Base-by-base conservation (phyloP, 35 echinoderm and acorn worm species). In the Lytechinus variegatus region DNA sequence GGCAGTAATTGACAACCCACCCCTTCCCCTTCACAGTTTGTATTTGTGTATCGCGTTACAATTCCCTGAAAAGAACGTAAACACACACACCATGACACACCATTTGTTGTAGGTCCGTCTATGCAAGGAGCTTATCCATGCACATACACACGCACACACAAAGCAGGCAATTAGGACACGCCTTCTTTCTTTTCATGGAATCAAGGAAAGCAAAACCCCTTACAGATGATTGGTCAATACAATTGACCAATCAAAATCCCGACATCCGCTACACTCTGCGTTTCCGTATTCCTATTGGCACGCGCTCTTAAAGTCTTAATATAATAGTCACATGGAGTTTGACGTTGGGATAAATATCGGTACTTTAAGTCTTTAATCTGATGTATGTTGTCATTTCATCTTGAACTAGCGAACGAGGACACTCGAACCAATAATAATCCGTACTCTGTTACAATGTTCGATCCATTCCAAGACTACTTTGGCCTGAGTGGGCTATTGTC, bases 401-500 rank as follows among this genome's bases (percentile, higher is more conserved):
- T 71, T 10, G 57, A 71, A 5, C 61, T 2, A 21, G 10, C 14
- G 0, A 19, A n/a, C 14, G 19, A 24, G 19, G 3, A 7, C 66
- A 79, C 4, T 79, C 21, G 3, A 9, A 12, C 57, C 9, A 10
- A 60, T 0, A 10, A 60, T 0, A 60, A 12, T 60, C 57, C 57
- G 16, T 16, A 10, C 8, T 16, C 57, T 10, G 6, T 60, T 16
- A 44, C 33, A 58, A 9, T 93, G 92, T 93, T 56, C 93, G 28
- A 92, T 12, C 90, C 91, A 10, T 96, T 96, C 61, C 58, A 86
- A 4, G 91, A 96, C 87, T 96, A 96, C 87, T 61, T 96, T 19
- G 95, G 95, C 7, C 95, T 96, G 3, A 27, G 12, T 16, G 90
- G 93, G 10, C 16, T 96, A 24, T 55, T 96, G 10, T 79, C 87